Evolutionary conservation across 2,888 invertebrate species (phyloP), one percentile per base, ranked within the genome.

Genomic region (Drosophila algonquin): DNA sequence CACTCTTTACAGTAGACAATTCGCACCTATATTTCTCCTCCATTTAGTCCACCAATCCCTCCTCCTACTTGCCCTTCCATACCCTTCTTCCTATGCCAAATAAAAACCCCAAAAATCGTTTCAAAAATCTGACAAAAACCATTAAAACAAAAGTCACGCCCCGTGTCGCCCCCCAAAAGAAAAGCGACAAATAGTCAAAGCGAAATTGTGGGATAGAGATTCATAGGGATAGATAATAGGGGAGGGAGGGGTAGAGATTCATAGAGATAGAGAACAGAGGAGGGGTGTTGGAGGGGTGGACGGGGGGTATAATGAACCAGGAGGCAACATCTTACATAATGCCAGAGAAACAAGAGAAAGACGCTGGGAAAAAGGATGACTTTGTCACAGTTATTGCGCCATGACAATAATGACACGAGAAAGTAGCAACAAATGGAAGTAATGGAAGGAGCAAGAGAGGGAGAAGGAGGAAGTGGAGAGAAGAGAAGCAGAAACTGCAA

Each of bases 341-440:
- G n/a, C 40, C n/a, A 40, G 21, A 2, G 21, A 18, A 53, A 40
- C 45, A 53, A 46, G 44, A 51, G 35, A 30, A 52, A 16, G 30
- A 54, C 7, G 30, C 30, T 8, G 8, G 8, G 30, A 27, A 10
- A 73, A 70, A 75, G 65, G 80, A 81, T 80, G 81, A 85, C 81
- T 81, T 81, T 85, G 81, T 81, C 77, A 77, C 85, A 77, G 85
- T 79, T 81, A 81, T 85, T 85, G 85, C 82, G 80, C 64, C 74
- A 73, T 75, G 65, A 75, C 80, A 79, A 85, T 81, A 81, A 81
- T 77, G 80, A 82, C 82, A 80, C 52, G 57, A 77, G 85, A 81
- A 81, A 81, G 72, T 67, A 68, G 21, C 65, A 57, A 44, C 63
- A 75, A 62, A 62, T 60, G 44, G 53, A 54, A 52, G 63, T 51